Percentiles rank a stretch among this genome's conserved stretches.
Conservation (phyloP, 2,113 vertebrate species). For the Elanus axillaris region DNA sequence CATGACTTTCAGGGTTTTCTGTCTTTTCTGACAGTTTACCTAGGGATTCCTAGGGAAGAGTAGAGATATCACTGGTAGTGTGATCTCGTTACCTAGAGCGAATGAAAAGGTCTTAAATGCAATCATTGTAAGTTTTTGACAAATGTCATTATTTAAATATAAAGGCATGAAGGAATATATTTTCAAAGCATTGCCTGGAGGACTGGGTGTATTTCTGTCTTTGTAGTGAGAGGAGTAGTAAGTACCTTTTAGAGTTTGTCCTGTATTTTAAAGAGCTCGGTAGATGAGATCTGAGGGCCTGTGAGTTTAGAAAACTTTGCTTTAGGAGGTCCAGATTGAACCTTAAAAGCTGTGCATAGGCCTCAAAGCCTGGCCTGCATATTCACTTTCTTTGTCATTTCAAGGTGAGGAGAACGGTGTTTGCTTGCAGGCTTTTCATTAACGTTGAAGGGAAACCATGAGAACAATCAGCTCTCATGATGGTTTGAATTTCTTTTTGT, state of each 20-base stretch:
- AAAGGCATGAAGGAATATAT: not conserved
- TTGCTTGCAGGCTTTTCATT: slow-evolving; percentile 11
- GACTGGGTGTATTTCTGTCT: not conserved
- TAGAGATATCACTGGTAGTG: not conserved
- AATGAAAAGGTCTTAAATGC: not conserved
- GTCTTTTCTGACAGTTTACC: not conserved
- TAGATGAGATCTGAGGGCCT: not conserved
- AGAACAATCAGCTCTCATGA: not conserved
- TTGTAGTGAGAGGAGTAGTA: not conserved
- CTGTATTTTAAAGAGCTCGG: not conserved
- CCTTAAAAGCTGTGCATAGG: not conserved
- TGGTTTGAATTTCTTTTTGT: slow-evolving; percentile 22
- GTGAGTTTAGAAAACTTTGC: slow-evolving; percentile 10
- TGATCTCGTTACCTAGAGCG: not conserved
- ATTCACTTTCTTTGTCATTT: not conserved
- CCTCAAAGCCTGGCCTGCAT: not conserved
- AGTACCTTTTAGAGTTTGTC: not conserved
- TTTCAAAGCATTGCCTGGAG: slow-evolving; percentile 40
- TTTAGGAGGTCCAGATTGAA: not conserved
- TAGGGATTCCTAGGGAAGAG: not conserved
- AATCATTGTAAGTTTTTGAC: not conserved
- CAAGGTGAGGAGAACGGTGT: slow-evolving; percentile 31
- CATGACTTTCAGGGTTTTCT: not conserved
- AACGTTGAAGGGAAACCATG: not conserved
- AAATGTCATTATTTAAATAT: slow-evolving; percentile 28